Evolutionary conservation across 1,140 invertebrate genomes (phyloP), one percentile per base, ranked within the genome.

Genomic region (Antheraea pernyi): DNA sequence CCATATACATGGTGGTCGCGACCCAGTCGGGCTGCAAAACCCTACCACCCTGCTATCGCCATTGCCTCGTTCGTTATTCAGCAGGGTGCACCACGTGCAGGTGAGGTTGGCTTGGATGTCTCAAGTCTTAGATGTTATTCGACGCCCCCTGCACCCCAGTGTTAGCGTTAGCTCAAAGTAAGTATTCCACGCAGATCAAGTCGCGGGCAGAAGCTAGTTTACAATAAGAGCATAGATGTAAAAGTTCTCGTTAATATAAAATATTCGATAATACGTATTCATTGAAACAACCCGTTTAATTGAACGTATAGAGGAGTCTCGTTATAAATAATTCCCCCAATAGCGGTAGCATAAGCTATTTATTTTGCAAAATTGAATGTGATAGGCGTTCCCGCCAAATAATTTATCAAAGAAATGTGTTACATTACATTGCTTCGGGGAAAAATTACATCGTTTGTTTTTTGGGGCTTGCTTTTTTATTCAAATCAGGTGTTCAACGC

Each of bases 381-480:
- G 69, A 73, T 74, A 72, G 71, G 74, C 69, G 77, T 68, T 16
- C 65, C 74, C 67, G 59, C 60, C 30, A 79, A 79, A 79, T 79
- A 79, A 79, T 79, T 75, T 79, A 79, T 79, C 75, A 79, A 77
- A 71, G 66, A 68, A 79, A 79, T 77, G 75, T 73, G 75, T 79
- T 77, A 77, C 78, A 71, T 80, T 76, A 76, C 69, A 75, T 72
- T 73, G 71, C 48, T 58, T 73, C 37, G 69, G 60, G 70, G 77
- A 80, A 78, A 76, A 77, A 78, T 78, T 75, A 73, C 68, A 70
- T 65, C 71, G 71, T 78, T 81, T 74, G 69, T 75, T 77, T 66
- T 30, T 69, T 59, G 5, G 59, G 30, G 65, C 19, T 73, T 59
- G 13, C 46, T 67, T 61, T 66, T 66, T 71, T 72, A 70, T 72